These are phyloP conservation scores for Lucilia sericata DNA, from an alignment of 1,140 invertebrate species.

Conservation along the genomic window DNA sequence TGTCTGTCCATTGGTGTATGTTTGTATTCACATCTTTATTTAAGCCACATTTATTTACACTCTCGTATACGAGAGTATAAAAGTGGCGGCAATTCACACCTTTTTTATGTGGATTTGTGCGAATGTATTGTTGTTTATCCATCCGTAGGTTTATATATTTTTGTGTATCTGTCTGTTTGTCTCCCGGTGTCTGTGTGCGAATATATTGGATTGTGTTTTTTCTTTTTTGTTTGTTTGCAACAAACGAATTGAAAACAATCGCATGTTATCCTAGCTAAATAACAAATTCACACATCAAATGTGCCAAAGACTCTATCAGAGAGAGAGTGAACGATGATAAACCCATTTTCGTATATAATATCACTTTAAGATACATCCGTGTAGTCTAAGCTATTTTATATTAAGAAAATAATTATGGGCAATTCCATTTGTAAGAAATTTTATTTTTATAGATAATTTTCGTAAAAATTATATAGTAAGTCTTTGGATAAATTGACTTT, in stretches of 20 bases:
- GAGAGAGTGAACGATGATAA: constrained; percentile 13
- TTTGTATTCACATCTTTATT: constrained; percentile 41
- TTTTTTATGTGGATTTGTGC: constrained; percentile 35
- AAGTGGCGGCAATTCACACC: constrained; percentile 52
- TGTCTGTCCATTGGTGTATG: background rate
- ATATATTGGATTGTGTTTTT: background rate
- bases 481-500: too few relatives aligned
- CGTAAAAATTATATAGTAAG: too few relatives aligned
- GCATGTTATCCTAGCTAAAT: constrained; percentile 60
- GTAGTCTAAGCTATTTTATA: background rate
- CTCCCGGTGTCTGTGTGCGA: background rate
- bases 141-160: constrained; percentile 19
- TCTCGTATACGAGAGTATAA: background rate
- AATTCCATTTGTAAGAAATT: background rate
- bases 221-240: background rate
- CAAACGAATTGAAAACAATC: constrained; percentile 54
- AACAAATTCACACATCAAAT: constrained; percentile 68
- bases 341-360: constrained; percentile 14
- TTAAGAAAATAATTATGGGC: background rate
- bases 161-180: constrained; percentile 4
- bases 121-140: constrained; percentile 7
- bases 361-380: background rate
- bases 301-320: constrained; percentile 56
- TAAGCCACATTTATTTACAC: background rate
- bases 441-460: too few relatives aligned